A percentile compares a stretch with the other conserved stretches of the same genome.
Conservation (phyloP, 37 sponge, comb jelly and placozoan species). For the Theonella swinhoei region DNA sequence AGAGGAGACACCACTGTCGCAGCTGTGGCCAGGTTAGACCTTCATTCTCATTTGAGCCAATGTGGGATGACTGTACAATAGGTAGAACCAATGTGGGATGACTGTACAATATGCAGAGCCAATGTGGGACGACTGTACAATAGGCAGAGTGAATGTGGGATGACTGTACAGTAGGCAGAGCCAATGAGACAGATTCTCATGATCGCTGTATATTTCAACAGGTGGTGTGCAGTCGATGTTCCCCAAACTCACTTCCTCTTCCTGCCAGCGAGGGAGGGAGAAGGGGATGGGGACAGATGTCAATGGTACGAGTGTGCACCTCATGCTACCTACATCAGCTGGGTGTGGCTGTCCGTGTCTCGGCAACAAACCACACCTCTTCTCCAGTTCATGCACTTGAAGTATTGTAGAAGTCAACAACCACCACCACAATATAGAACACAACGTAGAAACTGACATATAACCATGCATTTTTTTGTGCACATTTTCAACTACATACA, state of each 20-base stretch:
- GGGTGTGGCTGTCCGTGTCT: background rate
- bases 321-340: constrained; percentile 33
- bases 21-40: constrained; percentile 71
- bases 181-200: too few relatives aligned
- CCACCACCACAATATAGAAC: too few relatives aligned
- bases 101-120: background rate
- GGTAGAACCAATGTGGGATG: background rate
- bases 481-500: too few relatives aligned
- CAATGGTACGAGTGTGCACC: constrained; percentile 71
- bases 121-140: background rate
- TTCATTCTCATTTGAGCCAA: background rate
- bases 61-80: background rate
- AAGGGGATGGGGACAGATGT: too few relatives aligned
- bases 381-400: background rate
- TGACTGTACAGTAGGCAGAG: background rate
- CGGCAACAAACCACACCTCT: background rate
- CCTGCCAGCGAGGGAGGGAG: constrained; percentile 38
- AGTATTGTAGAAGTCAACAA: background rate
- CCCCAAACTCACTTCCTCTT: constrained; percentile 56
- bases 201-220: too few relatives aligned
- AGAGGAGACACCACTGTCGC: constrained; percentile 81
- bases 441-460: too few relatives aligned
- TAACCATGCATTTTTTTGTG: too few relatives aligned
- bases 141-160: background rate
- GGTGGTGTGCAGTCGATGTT: constrained; percentile 80